Evolutionary conservation across 2,797 vertebrate species (phyloP).

Genomic region (Phalanger gymnotis): DNA sequence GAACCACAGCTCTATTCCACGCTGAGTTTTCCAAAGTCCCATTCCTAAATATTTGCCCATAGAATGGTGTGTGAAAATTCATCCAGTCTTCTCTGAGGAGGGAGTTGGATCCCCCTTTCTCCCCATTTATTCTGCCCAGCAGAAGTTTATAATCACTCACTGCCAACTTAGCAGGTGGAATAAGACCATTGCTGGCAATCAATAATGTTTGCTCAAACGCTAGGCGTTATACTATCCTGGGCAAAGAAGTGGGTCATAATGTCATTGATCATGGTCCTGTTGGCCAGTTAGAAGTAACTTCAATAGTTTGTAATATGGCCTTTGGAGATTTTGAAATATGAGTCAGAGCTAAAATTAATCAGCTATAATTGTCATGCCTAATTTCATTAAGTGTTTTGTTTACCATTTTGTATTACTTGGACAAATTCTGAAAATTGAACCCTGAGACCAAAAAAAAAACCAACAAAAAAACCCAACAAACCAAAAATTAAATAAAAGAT

Average conservation of each 20-base stretch:
- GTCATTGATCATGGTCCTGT: slow-evolving; percentile 75
- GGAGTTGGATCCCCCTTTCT: not conserved
- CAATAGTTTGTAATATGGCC: slow-evolving; percentile 79
- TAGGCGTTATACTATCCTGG: slow-evolving; percentile 33
- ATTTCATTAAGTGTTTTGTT: slow-evolving; percentile 81
- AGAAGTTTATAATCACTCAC: slow-evolving; percentile 42
- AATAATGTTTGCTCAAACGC: slow-evolving; percentile 30
- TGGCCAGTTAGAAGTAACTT: slow-evolving; percentile 81
- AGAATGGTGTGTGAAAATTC: not conserved
- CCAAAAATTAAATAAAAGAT: not conserved
- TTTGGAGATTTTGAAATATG: slow-evolving; percentile 76
- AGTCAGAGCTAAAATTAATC: slow-evolving; percentile 81
- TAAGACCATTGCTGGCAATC: slow-evolving; percentile 72
- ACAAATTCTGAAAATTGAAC: slow-evolving; percentile 68
- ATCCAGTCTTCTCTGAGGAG: not conserved
- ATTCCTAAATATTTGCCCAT: not conserved
- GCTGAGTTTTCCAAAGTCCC: not conserved
- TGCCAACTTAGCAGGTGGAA: slow-evolving; percentile 76
- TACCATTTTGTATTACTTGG: slow-evolving; percentile 74
- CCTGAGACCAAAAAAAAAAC: not conserved
- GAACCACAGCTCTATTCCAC: not conserved
- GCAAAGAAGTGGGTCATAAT: slow-evolving; percentile 48
- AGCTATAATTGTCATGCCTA: slow-evolving; percentile 79
- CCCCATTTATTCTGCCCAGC: slow-evolving; percentile 42
- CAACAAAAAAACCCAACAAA: not conserved